Evolutionary conservation across 2,113 vertebrate species (phyloP), one percentile per base, ranked within the genome.

Genomic region (Sinocyclocheilus grahami): DNA sequence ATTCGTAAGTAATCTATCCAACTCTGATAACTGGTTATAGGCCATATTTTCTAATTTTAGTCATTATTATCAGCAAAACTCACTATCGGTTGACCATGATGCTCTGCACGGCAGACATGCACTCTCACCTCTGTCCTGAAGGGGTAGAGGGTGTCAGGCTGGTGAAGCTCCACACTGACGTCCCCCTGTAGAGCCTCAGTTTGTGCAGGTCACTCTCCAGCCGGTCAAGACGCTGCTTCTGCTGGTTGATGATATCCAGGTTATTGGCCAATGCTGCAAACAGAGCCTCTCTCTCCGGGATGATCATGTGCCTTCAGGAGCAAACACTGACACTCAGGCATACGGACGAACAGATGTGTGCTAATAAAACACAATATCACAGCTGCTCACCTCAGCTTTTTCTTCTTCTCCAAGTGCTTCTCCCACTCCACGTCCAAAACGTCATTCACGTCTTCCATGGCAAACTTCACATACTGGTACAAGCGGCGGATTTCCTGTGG

Each of bases 401-500:
- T 97, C 89, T 96, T 97, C 89, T 96, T 96, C 72, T 99, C 97
- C 94, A 99, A 89, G 86, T 98, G 95, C 65, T 94, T 95, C 77
- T 99, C 98, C 98, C 98, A 99, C 85, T 99, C 97, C 88, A 97
- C 90, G 91, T 99, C 97, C 84, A 99, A 89, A 11, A 99, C 96
- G 0, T 97, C 97, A 13, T 97, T 99, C 82, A 99, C 97, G 33
- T 98, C 98, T 89, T 98, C 97, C 82, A 99, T 97, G 12, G 98
- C 96, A 91, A 97, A 97, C 78, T 94, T 97, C 18, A 97, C 96
- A 0, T 99, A 99, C 84, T 99, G 98, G 89, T 99, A 97, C 80
- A 98, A 91, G 86, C 95, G 95, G 5, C 97, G 96, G 30, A 99
- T 99, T 89, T 99, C 97, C 98, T 99, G 88, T 77, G 12, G 67